Percentiles rank a stretch among this genome's conserved stretches.
Conservation (phyloP, 2,113 vertebrate species). For the Noctilio leporinus region DNA sequence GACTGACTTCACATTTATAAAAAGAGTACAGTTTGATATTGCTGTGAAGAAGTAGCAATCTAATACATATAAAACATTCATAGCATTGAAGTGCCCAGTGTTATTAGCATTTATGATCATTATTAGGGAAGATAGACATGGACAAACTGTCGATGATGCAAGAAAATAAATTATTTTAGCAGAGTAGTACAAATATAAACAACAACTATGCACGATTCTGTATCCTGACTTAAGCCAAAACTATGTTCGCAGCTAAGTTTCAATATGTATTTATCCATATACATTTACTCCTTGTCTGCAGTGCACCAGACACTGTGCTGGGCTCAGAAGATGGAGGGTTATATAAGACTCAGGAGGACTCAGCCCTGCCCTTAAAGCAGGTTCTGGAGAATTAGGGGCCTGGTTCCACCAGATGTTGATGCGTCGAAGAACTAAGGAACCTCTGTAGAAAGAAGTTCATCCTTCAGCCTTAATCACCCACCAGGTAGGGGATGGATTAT, state of each 20-base stretch:
- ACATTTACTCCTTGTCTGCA: neutral
- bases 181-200: neutral
- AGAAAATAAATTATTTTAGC: slow-evolving; percentile 11
- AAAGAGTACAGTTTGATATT: neutral
- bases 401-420: neutral
- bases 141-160: neutral
- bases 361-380: neutral
- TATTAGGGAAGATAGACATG: neutral
- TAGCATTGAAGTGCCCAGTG: neutral
- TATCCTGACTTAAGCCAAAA: neutral
- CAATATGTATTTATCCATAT: neutral
- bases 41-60: neutral
- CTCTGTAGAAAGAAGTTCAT: neutral
- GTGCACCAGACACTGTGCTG: neutral
- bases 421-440: neutral
- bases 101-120: neutral
- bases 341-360: neutral
- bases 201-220: neutral
- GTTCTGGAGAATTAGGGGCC: neutral
- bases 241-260: neutral
- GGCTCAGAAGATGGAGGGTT: neutral
- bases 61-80: neutral
- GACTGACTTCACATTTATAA: neutral
- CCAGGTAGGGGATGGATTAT: neutral
- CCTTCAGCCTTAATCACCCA: neutral